Evolutionary conservation across 2,113 vertebrate genomes (phyloP).

Genomic region (Paedocypris sp.): DNA sequence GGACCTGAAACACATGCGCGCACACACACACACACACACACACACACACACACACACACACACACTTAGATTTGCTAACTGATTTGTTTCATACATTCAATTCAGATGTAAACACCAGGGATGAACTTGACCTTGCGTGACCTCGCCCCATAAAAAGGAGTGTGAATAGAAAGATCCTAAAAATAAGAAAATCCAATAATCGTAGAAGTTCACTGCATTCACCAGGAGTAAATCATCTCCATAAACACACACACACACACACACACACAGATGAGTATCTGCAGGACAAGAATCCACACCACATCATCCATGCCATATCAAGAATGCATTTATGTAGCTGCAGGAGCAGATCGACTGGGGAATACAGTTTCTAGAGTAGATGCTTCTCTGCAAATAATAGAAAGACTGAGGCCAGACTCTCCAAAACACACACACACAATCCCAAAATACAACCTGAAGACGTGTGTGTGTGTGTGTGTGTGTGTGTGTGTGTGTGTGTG

Average conservation of each 20-base stretch:
- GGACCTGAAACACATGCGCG: too few species aligned
- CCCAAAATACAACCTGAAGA: too few species aligned
- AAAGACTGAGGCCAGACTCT: not conserved
- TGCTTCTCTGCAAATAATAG: not conserved
- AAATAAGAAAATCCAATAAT: not conserved
- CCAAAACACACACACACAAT: not conserved
- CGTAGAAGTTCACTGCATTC: not conserved
- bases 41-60: too few species aligned
- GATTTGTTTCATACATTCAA: slow-evolving; percentile 1
- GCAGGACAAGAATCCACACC: not conserved
- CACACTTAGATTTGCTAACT: too few species aligned
- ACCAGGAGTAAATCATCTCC: slow-evolving; percentile 1
- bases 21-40: too few species aligned
- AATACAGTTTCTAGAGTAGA: not conserved
- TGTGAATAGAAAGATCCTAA: too few species aligned
- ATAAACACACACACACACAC: slow-evolving; percentile 19
- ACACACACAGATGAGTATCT: not conserved
- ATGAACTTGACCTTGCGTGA: not conserved
- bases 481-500: too few species aligned
- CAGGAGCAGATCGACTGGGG: not conserved
- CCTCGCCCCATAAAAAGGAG: not conserved
- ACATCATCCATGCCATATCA: not conserved
- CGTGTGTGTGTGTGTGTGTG: too few species aligned
- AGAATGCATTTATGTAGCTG: not conserved
- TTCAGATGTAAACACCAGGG: not conserved